phyloP scores from a whole-genome alignment of 2,113 vertebrate genomes.

The Mesitornis unicolor region DNA sequence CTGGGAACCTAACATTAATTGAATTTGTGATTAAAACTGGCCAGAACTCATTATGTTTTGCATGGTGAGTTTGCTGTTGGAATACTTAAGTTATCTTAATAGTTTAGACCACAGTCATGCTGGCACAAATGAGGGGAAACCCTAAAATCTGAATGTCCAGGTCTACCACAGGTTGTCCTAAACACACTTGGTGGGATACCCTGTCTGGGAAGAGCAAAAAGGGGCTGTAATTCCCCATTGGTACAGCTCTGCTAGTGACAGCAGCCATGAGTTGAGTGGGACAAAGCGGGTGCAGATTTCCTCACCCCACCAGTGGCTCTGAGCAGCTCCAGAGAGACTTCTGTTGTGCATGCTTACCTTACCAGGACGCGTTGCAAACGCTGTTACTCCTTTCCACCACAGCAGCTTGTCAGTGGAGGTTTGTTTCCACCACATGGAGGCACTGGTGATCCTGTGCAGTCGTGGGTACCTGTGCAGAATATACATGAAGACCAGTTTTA shows the following conservation, averaged over 20 bases:
- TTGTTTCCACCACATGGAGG: not conserved
- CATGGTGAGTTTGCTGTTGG: not conserved
- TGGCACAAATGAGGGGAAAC: not conserved
- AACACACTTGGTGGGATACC: not conserved
- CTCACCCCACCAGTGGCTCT: rapidly evolving
- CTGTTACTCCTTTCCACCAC: not conserved
- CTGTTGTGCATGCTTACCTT: not conserved
- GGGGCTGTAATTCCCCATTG: rapidly evolving
- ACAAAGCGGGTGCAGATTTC: not conserved
- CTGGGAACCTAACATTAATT: not conserved
- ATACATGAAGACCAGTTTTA: not conserved
- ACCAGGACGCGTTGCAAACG: not conserved
- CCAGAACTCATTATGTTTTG: not conserved
- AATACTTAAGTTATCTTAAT: not conserved
- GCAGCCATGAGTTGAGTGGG: not conserved
- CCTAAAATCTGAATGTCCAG: not conserved
- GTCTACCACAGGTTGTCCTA: not conserved
- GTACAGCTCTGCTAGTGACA: not conserved
- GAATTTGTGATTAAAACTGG: not conserved
- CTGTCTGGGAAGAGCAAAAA: not conserved
- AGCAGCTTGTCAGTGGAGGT: not conserved
- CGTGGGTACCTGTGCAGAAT: rapidly evolving
- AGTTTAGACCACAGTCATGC: not conserved
- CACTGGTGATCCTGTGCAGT: not conserved
- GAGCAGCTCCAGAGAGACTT: not conserved